phyloP scores from a whole-genome alignment of 30 jellyfish, hydroid and myxozoan genomes.

The Aurelia coerulea region DNA sequence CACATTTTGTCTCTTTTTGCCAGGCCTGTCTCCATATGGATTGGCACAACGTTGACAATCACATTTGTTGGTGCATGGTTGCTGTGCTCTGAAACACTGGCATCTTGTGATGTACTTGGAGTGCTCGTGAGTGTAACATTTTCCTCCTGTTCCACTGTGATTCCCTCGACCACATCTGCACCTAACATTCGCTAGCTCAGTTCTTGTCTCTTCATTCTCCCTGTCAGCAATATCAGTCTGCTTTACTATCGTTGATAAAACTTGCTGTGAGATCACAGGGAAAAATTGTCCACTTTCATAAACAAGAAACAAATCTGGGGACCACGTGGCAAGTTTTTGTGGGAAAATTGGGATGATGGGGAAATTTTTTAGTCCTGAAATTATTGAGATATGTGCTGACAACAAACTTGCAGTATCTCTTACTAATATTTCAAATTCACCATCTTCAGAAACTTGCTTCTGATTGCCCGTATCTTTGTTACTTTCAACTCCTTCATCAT shows the following conservation, averaged over 20 bases:
- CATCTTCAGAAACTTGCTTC: constrained; percentile 39
- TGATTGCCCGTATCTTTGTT: background rate
- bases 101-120: constrained; percentile 90
- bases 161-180: constrained; percentile 97
- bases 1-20: constrained; percentile 28
- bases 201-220: background rate
- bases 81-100: constrained; percentile 83
- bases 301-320: constrained; percentile 74
- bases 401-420: constrained; percentile 60
- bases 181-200: constrained; percentile 44
- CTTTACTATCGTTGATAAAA: constrained; percentile 14
- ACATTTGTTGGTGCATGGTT: constrained; percentile 79
- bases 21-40: constrained; percentile 89
- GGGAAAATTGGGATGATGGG: constrained; percentile 93
- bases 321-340: constrained; percentile 48
- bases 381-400: constrained; percentile 75
- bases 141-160: constrained; percentile 68
- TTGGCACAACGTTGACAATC: constrained; percentile 87
- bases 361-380: constrained; percentile 75
- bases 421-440: constrained; percentile 78
- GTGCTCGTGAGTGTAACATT: constrained; percentile 83
- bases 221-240: constrained; percentile 14
- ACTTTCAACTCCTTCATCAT: background rate
- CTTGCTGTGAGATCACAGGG: constrained; percentile 69
- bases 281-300: constrained; percentile 69